phyloP scores from a whole-genome alignment of 2,113 vertebrate genomes.

The Microcebus griseorufus region DNA sequence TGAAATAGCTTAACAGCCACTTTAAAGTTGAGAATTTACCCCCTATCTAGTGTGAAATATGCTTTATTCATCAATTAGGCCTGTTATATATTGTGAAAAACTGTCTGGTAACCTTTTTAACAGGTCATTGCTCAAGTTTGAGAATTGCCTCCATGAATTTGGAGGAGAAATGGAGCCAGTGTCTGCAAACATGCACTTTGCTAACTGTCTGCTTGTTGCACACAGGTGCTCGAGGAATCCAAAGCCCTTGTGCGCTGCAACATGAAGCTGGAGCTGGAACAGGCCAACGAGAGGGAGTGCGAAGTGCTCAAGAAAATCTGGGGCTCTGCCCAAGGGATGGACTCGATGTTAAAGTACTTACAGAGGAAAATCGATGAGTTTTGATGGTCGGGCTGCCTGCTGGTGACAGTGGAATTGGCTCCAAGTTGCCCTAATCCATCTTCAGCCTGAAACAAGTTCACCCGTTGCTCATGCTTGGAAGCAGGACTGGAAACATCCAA shows the following conservation, averaged over 20 bases:
- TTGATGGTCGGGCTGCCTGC: constrained; percentile 79
- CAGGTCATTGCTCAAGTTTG: background rate
- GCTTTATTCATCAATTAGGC: background rate
- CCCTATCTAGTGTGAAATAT: background rate
- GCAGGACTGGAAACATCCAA: constrained; percentile 70
- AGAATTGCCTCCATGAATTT: fast-evolving
- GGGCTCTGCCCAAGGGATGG: constrained; percentile 96
- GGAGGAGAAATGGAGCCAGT: fast-evolving
- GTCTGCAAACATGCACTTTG: fast-evolving
- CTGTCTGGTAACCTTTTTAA: background rate
- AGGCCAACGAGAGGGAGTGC: constrained; percentile 96
- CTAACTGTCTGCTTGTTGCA: background rate
- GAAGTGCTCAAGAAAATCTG: constrained; percentile 96
- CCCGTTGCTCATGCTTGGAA: constrained; percentile 72
- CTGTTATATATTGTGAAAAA: fast-evolving
- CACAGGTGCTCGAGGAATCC: constrained; percentile 95
- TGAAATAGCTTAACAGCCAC: background rate
- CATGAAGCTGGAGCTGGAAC: constrained; percentile 93
- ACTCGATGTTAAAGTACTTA: constrained; percentile 96
- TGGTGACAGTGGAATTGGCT: constrained; percentile 78
- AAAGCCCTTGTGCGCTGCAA: constrained; percentile 95
- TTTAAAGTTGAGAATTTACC: background rate
- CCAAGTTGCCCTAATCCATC: constrained; percentile 57
- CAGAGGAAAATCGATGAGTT: constrained; percentile 95
- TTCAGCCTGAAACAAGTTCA: constrained; percentile 58